Conservation (phyloP, 2,797 vertebrate genomes). For the Coccyzus lansbergi region DNA sequence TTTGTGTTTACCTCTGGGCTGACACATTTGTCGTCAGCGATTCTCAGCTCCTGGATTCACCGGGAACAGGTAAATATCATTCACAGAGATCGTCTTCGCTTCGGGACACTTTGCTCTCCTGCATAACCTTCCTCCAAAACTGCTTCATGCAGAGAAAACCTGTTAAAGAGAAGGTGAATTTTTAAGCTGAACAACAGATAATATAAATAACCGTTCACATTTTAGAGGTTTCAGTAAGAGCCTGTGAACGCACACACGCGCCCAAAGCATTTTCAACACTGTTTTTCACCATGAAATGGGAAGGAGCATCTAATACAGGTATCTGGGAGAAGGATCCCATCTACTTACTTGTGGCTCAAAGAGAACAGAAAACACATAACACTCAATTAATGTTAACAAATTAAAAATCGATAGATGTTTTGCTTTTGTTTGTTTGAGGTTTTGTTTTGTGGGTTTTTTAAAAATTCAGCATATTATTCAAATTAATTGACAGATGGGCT, state of each 20-base stretch:
- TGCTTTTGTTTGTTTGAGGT: not conserved
- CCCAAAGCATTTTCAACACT: not conserved
- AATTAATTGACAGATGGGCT: not conserved
- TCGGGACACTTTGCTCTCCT: not conserved
- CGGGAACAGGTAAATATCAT: not conserved
- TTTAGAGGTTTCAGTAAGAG: not conserved
- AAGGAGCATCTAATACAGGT: not conserved
- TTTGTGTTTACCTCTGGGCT: conserved; percentile 4
- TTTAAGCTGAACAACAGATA: not conserved
- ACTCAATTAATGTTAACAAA: not conserved
- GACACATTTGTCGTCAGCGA: not conserved
- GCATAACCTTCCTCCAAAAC: not conserved
- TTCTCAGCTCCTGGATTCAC: not conserved
- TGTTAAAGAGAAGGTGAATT: not conserved
- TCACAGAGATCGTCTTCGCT: not conserved
- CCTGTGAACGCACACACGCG: not conserved
- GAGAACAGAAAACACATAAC: not conserved
- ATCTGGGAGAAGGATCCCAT: not conserved
- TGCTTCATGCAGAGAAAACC: not conserved
- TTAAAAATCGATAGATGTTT: not conserved
- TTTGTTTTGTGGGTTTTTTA: not conserved
- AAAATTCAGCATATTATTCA: not conserved
- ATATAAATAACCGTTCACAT: not conserved
- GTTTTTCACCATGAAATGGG: not conserved
- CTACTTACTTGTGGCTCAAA: not conserved